Evolutionary conservation across 2,113 vertebrate species (phyloP).

Genomic region (Monarcha castaneiventris): DNA sequence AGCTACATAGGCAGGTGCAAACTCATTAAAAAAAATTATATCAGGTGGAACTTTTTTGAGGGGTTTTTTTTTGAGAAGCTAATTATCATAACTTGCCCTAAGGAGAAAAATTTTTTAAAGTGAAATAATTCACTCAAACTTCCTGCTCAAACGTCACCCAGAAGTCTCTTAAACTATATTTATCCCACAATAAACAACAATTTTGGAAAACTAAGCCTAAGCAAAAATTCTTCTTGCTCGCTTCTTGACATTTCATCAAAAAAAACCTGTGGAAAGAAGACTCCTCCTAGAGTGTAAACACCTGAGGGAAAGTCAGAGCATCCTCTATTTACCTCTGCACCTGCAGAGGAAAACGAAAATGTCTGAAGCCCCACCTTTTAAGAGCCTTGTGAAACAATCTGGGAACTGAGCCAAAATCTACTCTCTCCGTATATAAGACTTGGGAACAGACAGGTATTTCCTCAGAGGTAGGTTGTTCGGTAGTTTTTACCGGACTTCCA

Average conservation of each 20-base stretch:
- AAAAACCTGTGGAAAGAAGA: background rate
- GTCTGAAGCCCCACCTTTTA: slow-evolving; percentile 57
- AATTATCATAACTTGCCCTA: background rate
- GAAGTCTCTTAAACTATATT: background rate
- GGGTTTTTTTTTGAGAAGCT: background rate
- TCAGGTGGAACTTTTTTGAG: background rate
- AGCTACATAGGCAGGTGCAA: background rate
- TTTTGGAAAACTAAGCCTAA: background rate
- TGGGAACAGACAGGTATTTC: background rate
- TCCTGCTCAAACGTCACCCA: background rate
- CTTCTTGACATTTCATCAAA: background rate
- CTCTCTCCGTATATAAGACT: slow-evolving; percentile 73
- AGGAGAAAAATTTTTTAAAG: background rate
- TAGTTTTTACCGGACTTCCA: slow-evolving; percentile 30
- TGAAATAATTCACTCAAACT: background rate
- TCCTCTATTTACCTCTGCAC: slow-evolving; percentile 67
- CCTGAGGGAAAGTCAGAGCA: slow-evolving; percentile 28
- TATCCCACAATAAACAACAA: background rate
- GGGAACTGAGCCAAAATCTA: slow-evolving; percentile 62
- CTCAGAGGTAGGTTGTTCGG: slow-evolving; percentile 49
- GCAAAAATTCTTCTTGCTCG: background rate
- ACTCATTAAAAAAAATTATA: background rate
- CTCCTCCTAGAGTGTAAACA: slow-evolving; percentile 69
- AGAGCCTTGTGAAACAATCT: slow-evolving; percentile 55
- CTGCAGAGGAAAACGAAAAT: slow-evolving; percentile 53